Evolutionary conservation across 1,140 invertebrate genomes (phyloP).

Genomic region (Eumeta japonica): DNA sequence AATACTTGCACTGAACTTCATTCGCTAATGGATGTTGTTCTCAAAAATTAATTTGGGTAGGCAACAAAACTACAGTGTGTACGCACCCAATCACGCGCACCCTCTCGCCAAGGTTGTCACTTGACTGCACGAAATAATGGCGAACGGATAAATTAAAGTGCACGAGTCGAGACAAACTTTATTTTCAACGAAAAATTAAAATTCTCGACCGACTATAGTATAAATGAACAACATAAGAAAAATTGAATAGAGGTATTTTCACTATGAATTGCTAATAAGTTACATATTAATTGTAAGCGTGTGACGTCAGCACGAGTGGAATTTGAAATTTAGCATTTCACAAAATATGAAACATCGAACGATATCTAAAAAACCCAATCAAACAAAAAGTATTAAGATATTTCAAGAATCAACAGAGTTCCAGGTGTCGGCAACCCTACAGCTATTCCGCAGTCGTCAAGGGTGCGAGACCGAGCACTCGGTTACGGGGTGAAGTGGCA

Average conservation of each 20-base stretch:
- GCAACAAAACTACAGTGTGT: constrained; percentile 38
- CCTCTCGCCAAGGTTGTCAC: constrained; percentile 28
- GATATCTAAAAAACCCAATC: neutral
- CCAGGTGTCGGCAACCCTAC: constrained; percentile 18
- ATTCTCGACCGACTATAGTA: no score
- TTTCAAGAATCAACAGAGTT: neutral
- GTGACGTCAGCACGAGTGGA: no score
- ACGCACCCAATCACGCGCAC: constrained; percentile 39
- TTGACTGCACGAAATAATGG: no score
- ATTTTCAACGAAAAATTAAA: no score
- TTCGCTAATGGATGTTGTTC: constrained; percentile 54
- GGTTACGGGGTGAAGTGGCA: constrained; percentile 33
- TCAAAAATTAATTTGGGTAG: constrained; percentile 54
- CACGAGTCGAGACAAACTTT: no score
- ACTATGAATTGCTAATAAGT: no score
- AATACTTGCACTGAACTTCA: constrained; percentile 42
- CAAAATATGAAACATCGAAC: neutral
- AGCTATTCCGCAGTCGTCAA: constrained; percentile 15
- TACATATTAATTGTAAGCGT: no score
- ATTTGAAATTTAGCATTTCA: neutral
- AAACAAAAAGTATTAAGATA: no score
- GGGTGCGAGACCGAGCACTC: constrained; percentile 35
- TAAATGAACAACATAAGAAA: no score
- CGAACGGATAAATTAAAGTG: no score
- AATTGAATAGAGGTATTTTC: no score